Percentiles rank a stretch among this genome's conserved stretches.
These are phyloP conservation scores for Bellardia pandia DNA, from an alignment of 2,888 invertebrate species.

Conservation along the genomic window DNA sequence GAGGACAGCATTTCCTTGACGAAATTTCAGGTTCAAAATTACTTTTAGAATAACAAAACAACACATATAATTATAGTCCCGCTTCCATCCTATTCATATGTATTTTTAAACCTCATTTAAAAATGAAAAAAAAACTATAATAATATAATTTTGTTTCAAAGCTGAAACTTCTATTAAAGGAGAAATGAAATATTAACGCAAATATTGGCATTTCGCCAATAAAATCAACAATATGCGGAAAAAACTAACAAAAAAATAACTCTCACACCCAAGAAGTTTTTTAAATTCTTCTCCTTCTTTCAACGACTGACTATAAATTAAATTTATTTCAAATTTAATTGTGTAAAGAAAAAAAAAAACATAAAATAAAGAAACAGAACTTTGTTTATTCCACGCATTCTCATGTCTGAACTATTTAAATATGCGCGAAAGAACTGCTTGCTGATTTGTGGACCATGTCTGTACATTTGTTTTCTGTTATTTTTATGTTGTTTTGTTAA, in stretches of 20 bases:
- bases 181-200: neutral
- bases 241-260: neutral
- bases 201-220: constrained; percentile 38
- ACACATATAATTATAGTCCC: no score
- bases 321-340: constrained; percentile 44
- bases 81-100: no score
- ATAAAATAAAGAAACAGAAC: constrained; percentile 12
- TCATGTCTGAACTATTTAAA: neutral
- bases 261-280: constrained; percentile 36
- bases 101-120: no score
- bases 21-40: no score
- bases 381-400: constrained; percentile 26
- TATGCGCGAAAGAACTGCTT: neutral
- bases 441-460: constrained; percentile 24
- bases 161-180: constrained; percentile 1
- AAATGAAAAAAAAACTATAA: no score
- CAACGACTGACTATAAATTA: constrained; percentile 42
- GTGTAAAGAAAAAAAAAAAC: neutral
- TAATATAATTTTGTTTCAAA: neutral
- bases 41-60: no score
- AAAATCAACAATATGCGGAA: neutral
- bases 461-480: neutral
- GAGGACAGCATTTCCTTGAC: no score
- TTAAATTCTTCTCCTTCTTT: constrained; percentile 28
- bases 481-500: constrained; percentile 17